A percentile compares a stretch with the other conserved stretches of the same genome.
Conservation (phyloP, 2,113 vertebrate species). For the Urocitellus parryii region DNA sequence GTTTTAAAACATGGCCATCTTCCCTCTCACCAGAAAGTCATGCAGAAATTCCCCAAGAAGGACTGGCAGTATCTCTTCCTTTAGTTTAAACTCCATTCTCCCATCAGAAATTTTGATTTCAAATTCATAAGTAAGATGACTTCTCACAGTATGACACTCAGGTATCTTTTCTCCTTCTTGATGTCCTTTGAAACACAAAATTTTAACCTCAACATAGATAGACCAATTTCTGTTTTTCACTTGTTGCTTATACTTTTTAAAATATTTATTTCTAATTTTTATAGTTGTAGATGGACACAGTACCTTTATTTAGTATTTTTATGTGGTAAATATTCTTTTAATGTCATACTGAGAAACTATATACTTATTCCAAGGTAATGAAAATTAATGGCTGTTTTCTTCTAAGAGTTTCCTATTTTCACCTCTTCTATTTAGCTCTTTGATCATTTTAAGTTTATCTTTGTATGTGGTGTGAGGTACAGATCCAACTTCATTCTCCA, state of each 20-base stretch:
- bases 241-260: not conserved
- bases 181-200: not conserved
- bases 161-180: not conserved
- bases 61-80: not conserved
- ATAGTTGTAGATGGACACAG: no score
- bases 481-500: not conserved
- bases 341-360: not conserved
- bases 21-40: no score
- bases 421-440: not conserved
- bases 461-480: not conserved
- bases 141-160: not conserved
- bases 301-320: no score
- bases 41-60: not conserved
- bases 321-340: no score
- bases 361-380: not conserved
- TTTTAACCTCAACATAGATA: not conserved
- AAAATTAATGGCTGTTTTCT: not conserved
- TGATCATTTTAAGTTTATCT: not conserved
- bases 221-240: not conserved
- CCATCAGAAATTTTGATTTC: not conserved
- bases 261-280: no score
- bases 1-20: not conserved
- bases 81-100: not conserved
- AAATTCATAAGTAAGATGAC: slow-evolving; percentile 28
- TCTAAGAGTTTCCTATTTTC: not conserved